Percentiles rank a stretch among this genome's conserved stretches.
phyloP scores from a whole-genome alignment of 2,797 vertebrate species.

The Syncerus caffer region DNA sequence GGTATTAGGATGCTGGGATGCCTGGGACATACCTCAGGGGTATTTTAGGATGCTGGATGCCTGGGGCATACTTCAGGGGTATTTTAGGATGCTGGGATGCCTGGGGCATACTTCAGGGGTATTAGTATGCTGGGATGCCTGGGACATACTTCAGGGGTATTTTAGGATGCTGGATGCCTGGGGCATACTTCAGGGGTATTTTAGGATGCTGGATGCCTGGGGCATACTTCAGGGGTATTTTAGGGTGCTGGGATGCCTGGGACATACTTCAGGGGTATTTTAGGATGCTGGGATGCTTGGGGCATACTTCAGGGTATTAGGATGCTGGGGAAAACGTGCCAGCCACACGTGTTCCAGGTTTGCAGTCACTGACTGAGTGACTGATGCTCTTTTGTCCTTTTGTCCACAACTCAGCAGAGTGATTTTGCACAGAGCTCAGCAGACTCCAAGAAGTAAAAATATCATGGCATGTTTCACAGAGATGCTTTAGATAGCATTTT shows the following conservation, averaged over 20 bases:
- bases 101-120: background rate
- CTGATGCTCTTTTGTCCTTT: background rate
- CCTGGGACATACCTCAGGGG: background rate
- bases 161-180: too few relatives aligned
- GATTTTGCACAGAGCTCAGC: background rate
- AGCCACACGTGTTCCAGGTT: conserved; percentile 2
- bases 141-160: background rate
- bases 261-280: background rate
- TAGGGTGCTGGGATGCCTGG: too few relatives aligned
- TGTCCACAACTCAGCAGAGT: background rate
- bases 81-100: too few relatives aligned
- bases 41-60: background rate
- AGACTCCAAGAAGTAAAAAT: background rate
- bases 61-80: background rate
- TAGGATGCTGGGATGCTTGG: background rate
- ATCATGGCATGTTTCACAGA: background rate
- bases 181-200: background rate
- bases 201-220: background rate
- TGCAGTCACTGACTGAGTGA: background rate
- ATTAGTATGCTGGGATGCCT: background rate
- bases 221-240: background rate
- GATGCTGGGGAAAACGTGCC: background rate
- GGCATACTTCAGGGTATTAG: background rate
- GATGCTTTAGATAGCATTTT: background rate
- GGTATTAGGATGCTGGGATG: too few relatives aligned